Evolutionary conservation across 2,888 invertebrate species (phyloP), one percentile per base, ranked within the genome.

Genomic region (Achlya flavicornis): DNA sequence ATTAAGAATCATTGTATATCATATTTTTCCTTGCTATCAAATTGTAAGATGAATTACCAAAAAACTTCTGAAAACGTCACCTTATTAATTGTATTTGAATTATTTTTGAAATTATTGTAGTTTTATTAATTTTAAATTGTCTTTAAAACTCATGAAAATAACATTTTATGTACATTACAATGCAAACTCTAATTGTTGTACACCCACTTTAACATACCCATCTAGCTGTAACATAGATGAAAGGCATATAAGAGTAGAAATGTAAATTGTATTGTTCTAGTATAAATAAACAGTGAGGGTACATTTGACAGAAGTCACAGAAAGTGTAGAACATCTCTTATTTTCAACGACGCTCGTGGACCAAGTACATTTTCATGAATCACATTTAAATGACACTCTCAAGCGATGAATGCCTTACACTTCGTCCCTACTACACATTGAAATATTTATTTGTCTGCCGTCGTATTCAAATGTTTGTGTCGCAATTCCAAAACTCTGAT

Each of bases 381-480:
- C 78, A 80, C 80, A 83, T 84, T 83, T 79, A 79, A 81, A 85
- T 77, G 84, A 86, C 80, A 81, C 82, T 83, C 67, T 69, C 74
- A 71, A 68, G 75, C 78, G 79, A 81, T 83, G 83, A 85, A 85
- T 83, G 80, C 83, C 72, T 79, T 77, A 84, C 78, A 79, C 78
- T 78, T 76, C 66, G 67, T 76, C 76, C 78, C 71, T 63, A 65
- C 74, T 75, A 66, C 64, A 68, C 71, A 76, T 77, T 83, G 76
- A 85, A 85, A 85, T 85, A 86, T 86, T 83, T 85, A 84, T 77
- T 79, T 80, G 80, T 80, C 74, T 79, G 75, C 70, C 65, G 66
- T 70, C 73, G 69, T 79, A 79, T 77, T 78, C 77, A 72, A 74
- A 73, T 75, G 70, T 76, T 74, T 74, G 74, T 70, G 66, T 72